Evolutionary conservation across 2,888 invertebrate genomes (phyloP).

Genomic region (Lepetodrilus schrolli): DNA sequence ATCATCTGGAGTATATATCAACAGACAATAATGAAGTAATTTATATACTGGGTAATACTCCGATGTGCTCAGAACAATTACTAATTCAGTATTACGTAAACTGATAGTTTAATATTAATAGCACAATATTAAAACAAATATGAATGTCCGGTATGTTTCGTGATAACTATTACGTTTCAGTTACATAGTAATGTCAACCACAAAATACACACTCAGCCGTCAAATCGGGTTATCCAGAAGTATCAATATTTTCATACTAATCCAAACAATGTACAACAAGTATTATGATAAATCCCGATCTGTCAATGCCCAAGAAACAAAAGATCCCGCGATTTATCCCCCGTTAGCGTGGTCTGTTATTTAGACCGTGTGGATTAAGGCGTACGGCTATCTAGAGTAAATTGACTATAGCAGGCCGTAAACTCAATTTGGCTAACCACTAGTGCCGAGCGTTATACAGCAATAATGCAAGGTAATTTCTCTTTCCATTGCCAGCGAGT

Average conservation of each 20-base stretch:
- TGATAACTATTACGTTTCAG: no score
- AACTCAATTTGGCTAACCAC: neutral
- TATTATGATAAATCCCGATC: neutral
- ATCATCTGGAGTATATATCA: no score
- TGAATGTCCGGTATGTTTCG: no score
- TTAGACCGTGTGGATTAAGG: neutral
- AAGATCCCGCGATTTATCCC: neutral
- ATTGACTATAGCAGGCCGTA: neutral
- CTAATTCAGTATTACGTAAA: no score
- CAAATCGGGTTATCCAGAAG: neutral
- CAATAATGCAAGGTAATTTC: neutral
- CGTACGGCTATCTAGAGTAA: neutral
- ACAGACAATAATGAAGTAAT: no score
- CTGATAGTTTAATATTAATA: no score
- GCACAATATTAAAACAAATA: no score
- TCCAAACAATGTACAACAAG: neutral
- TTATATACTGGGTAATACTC: no score
- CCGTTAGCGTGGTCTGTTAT: neutral
- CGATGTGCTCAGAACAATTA: no score
- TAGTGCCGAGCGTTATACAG: neutral
- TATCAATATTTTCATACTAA: neutral
- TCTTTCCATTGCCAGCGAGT: neutral
- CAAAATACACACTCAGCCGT: no score
- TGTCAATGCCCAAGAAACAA: neutral
- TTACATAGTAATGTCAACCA: neutral